A percentile compares a stretch with the other conserved stretches of the same genome.
Evolutionary conservation across 1,140 invertebrate genomes (phyloP).

Genomic region (Hylaeus volcanicus): DNA sequence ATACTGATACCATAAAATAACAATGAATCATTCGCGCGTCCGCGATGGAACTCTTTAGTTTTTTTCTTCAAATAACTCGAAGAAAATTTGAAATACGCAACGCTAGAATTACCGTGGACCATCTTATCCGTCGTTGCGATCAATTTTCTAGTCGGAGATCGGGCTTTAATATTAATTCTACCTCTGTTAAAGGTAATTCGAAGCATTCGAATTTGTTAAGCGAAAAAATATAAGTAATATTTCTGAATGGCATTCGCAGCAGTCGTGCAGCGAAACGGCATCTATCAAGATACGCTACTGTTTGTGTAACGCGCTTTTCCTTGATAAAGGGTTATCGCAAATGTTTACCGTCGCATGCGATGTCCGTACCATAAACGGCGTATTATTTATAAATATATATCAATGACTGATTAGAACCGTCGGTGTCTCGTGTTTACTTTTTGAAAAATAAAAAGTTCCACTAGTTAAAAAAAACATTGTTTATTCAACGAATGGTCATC

Average conservation of each 20-base stretch:
- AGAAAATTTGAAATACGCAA: too few species aligned
- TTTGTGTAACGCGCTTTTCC: conserved; percentile 14
- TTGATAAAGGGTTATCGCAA: conserved; percentile 23
- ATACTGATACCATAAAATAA: background rate
- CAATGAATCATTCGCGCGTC: background rate
- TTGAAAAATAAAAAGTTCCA: background rate
- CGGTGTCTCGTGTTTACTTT: conserved; percentile 13
- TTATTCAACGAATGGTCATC: conserved; percentile 24
- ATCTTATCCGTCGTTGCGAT: background rate
- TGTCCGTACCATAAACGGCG: background rate
- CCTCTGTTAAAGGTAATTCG: too few species aligned
- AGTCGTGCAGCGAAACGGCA: background rate
- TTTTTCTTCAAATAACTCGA: too few species aligned
- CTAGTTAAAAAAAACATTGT: background rate
- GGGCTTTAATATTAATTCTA: too few species aligned
- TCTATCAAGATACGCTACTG: conserved; percentile 13
- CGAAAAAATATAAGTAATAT: too few species aligned
- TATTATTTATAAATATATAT: conserved; percentile 57
- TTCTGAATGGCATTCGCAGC: too few species aligned
- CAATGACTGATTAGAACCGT: conserved; percentile 42
- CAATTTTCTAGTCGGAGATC: too few species aligned
- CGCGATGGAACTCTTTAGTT: too few species aligned
- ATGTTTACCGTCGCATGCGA: conserved; percentile 30
- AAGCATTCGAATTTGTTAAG: too few species aligned
- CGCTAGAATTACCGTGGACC: too few species aligned